These are phyloP conservation scores for Bruchidius siliquastri DNA, from an alignment of 2,888 invertebrate species.

Conservation along the genomic window DNA sequence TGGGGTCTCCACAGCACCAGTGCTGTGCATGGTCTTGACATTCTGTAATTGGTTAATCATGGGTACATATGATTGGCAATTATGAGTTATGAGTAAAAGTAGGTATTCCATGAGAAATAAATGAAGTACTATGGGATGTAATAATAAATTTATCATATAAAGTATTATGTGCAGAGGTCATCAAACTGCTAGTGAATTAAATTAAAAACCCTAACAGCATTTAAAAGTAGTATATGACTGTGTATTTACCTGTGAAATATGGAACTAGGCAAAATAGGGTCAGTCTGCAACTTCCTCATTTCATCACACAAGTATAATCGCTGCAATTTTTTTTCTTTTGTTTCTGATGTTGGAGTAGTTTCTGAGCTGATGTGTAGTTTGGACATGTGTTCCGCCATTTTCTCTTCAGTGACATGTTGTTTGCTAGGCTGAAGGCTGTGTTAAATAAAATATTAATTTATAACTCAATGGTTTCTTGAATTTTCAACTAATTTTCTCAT, in stretches of 20 bases:
- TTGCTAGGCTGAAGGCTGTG: constrained; percentile 52
- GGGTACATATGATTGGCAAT: constrained; percentile 56
- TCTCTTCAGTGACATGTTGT: constrained; percentile 77
- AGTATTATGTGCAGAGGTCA: too few relatives aligned
- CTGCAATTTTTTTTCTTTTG: constrained; percentile 39
- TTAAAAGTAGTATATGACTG: constrained; percentile 47
- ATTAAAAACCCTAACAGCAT: not conserved
- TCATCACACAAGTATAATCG: constrained; percentile 64
- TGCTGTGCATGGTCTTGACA: constrained; percentile 70
- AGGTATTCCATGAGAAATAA: too few relatives aligned
- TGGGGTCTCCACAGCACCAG: constrained; percentile 79
- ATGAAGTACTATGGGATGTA: too few relatives aligned
- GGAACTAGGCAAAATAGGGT: constrained; percentile 62
- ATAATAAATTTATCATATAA: too few relatives aligned
- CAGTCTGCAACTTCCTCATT: constrained; percentile 60
- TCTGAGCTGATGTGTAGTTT: constrained; percentile 64
- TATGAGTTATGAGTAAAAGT: not conserved
- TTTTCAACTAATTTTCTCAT: not conserved
- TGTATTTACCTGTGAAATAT: constrained; percentile 51
- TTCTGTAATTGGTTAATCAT: constrained; percentile 42
- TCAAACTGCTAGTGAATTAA: too few relatives aligned
- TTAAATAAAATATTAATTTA: constrained; percentile 11
- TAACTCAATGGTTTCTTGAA: not conserved
- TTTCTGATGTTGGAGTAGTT: constrained; percentile 35
- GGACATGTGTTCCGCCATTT: constrained; percentile 76